phyloP scores from a whole-genome alignment of 2,797 vertebrate species.

The Pristis pectinata region DNA sequence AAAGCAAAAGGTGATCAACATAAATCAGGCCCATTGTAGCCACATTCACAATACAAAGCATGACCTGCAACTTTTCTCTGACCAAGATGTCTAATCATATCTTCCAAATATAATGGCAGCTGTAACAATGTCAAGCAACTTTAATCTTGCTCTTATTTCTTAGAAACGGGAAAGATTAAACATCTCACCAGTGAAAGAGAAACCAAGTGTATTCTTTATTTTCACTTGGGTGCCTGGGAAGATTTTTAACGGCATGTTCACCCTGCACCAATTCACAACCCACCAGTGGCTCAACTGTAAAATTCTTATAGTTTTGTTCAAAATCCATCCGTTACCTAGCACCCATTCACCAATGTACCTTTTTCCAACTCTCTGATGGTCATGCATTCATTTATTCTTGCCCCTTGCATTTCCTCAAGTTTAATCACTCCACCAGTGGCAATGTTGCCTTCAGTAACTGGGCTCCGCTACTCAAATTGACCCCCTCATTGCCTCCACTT shows the following conservation, averaged over 20 bases:
- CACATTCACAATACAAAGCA: neutral
- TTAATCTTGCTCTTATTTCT: neutral
- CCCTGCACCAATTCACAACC: neutral
- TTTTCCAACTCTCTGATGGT: neutral
- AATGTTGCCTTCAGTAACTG: neutral
- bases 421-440: neutral
- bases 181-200: neutral
- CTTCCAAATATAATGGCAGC: neutral
- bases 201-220: no score
- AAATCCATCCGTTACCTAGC: neutral
- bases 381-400: neutral
- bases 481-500: neutral
- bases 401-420: neutral
- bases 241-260: no score
- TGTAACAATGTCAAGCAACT: neutral
- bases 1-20: neutral
- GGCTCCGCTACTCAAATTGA: neutral
- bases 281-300: neutral
- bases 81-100: neutral
- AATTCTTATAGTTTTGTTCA: neutral
- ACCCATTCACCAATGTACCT: neutral
- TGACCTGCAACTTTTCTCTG: neutral
- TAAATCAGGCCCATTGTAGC: neutral
- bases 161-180: neutral
- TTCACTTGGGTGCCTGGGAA: neutral